Evolutionary conservation across 2,113 vertebrate species (phyloP).

Genomic region (Nycticebus coucang): DNA sequence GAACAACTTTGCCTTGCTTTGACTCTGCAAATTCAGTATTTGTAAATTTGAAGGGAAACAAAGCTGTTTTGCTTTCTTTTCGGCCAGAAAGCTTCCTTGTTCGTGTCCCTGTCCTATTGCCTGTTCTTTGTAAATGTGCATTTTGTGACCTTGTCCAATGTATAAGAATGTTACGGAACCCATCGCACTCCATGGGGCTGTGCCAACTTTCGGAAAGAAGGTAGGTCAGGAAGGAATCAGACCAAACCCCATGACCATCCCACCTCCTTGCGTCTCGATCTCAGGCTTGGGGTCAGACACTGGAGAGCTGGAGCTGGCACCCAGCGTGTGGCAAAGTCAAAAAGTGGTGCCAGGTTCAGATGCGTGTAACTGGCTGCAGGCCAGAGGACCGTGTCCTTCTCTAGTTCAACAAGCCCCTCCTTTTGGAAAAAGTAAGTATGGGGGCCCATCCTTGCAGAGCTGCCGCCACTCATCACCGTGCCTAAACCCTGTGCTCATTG

Average conservation of each 20-base stretch:
- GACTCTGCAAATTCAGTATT: neutral
- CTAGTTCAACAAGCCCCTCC: neutral
- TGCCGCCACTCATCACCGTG: fast-evolving
- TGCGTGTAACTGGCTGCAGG: neutral
- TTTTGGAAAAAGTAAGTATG: neutral
- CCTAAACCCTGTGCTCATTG: neutral
- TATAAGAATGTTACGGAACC: neutral
- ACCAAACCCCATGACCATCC: neutral
- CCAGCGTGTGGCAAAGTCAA: neutral
- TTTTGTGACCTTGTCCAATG: neutral
- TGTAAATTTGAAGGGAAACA: neutral
- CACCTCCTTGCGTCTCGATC: neutral
- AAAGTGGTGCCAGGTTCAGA: neutral
- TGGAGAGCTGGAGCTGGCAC: neutral
- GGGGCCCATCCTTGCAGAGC: neutral
- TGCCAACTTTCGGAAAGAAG: constrained; percentile 28
- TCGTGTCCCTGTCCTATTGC: neutral
- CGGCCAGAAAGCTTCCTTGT: constrained; percentile 37
- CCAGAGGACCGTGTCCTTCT: neutral
- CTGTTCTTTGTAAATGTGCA: neutral
- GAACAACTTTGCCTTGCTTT: neutral
- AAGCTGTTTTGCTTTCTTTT: constrained; percentile 43
- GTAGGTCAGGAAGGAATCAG: constrained; percentile 43
- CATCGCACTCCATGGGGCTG: neutral
- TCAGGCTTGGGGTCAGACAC: neutral